Evolutionary conservation across 23 tunicate genomes (phyloP), one percentile per base, ranked within the genome.

Genomic region (Diplosoma virens): DNA sequence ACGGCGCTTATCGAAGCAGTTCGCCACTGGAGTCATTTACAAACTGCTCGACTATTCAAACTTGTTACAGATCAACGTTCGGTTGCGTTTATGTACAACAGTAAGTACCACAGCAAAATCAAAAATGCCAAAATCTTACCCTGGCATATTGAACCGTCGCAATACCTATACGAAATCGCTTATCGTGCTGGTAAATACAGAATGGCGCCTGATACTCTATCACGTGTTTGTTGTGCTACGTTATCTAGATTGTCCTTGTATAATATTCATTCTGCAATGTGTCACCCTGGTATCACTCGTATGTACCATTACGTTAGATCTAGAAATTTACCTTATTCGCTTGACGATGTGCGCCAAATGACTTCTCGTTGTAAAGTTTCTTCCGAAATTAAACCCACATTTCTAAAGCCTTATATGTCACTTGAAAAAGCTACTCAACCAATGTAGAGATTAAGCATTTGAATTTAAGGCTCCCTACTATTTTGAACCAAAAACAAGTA

Each of bases 261-360:
- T 31, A 34, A 47, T 5, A 73, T 73, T 73, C 79, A 73, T 53
- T 17, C 18, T 5, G 7, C 41, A 2, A 9, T 73, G 11, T 50
- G 79, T 73, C 79, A 73, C 29, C 70, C 79, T 2, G 79, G 79
- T 9, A 54, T 73, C 33, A 73, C 79, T 2, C 23, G 79, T 7
- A 23, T 73, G 58, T 60, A 59, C 33, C 73, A 60, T 35, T 59
- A 64, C 34, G 73, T 76, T 18, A 7, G 73, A 3, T 24, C 18
- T 11, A 59, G 34, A 60, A 76, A 76, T 30, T 33, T 76, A 33
- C 81, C 81, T 3, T 76, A 59, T 25, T 59, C 76, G 52, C 18
- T 58, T 55, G 33, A 22, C 3, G 79, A 74, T 33, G 34, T 74
- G 47, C 70, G 77, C 14, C 18, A 22, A 71, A 16, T 48, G 4